Conservation (phyloP, 1,140 invertebrate species). For the Andricus grossulariae region DNA sequence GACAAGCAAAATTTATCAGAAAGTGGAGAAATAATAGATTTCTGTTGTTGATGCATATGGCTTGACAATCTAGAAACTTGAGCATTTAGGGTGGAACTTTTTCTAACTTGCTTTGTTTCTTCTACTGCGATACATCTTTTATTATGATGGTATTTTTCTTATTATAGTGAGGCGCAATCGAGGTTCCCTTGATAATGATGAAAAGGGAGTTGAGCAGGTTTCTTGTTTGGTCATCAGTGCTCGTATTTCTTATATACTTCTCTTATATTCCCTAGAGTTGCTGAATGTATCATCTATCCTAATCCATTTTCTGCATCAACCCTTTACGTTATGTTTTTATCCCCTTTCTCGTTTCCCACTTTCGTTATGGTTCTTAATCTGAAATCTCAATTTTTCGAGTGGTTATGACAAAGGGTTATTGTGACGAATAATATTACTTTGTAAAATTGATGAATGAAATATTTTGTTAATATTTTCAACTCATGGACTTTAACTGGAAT, state of each 20-base stretch:
- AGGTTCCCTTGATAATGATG: not conserved
- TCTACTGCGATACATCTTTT: not conserved
- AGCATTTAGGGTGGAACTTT: not conserved
- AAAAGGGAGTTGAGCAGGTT: constrained; percentile 10
- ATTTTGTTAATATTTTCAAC: too few species aligned
- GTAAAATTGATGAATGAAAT: too few species aligned
- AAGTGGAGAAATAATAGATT: not conserved
- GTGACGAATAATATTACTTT: too few species aligned
- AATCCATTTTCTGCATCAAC: constrained; percentile 16
- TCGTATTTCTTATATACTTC: not conserved
- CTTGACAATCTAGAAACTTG: not conserved
- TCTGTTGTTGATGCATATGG: not conserved
- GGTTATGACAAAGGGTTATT: constrained; percentile 12
- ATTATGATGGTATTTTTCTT: not conserved
- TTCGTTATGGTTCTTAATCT: constrained; percentile 16
- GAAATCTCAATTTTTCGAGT: constrained; percentile 8
- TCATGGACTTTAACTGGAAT: too few species aligned
- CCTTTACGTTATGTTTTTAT: constrained; percentile 11
- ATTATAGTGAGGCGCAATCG: not conserved
- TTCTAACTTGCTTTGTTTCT: too few species aligned
- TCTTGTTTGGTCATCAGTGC: constrained; percentile 16
- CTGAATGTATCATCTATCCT: constrained; percentile 24
- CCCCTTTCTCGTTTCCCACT: not conserved
- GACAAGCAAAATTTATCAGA: constrained; percentile 14
- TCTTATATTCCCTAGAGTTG: not conserved